Conservation (phyloP, 2,888 invertebrate species). For the Antheraea yamamai region DNA sequence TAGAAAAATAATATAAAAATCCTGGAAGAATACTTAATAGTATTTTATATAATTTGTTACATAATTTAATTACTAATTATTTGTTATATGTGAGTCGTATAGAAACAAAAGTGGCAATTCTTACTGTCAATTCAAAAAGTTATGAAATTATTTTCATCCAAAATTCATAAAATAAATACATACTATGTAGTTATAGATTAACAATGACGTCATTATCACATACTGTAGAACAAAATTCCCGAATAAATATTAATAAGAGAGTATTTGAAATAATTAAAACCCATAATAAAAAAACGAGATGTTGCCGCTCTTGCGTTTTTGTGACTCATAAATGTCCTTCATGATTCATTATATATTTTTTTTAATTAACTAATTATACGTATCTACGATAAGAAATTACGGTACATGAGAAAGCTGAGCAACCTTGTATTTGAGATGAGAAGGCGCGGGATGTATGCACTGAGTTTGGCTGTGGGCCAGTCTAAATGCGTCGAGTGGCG, state of each 20-base stretch:
- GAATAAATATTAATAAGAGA: background rate
- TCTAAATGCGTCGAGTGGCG: conserved; percentile 72
- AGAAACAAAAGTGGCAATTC: too few species aligned
- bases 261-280: background rate
- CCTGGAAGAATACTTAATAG: background rate
- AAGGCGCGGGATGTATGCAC: conserved; percentile 66
- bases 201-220: too few species aligned
- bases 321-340: too few species aligned
- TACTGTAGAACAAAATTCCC: too few species aligned
- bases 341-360: background rate
- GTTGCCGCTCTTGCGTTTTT: too few species aligned
- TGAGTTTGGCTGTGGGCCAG: conserved; percentile 69
- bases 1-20: too few species aligned
- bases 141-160: too few species aligned
- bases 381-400: conserved; percentile 36
- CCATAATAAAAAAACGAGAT: too few species aligned
- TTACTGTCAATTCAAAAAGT: too few species aligned
- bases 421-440: conserved; percentile 70
- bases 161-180: too few species aligned
- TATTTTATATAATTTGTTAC: background rate
- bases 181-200: too few species aligned
- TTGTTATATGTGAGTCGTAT: background rate
- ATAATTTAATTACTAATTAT: background rate
- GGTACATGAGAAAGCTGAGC: conserved; percentile 50
- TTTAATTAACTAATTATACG: conserved; percentile 14